Evolutionary conservation across 2,888 invertebrate species (phyloP).

Genomic region (Alentia gelatinosa): DNA sequence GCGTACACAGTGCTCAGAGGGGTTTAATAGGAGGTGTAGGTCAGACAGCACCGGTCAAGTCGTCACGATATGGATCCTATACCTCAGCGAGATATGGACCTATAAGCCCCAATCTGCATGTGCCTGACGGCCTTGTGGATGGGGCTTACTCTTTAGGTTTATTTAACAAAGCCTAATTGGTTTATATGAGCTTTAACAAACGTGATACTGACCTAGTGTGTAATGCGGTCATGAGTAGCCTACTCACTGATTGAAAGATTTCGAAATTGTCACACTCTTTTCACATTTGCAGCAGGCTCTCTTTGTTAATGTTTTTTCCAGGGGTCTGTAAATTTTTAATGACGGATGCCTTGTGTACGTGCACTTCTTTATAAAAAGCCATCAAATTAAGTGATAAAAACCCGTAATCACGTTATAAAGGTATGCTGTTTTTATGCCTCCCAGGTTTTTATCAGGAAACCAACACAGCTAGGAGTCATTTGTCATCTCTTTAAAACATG

Average conservation of each 20-base stretch:
- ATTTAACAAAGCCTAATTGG: no score
- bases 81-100: no score
- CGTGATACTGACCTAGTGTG: neutral
- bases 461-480: neutral
- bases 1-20: no score
- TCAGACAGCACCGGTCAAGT: no score
- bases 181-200: no score
- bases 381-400: slow-evolving; percentile 20
- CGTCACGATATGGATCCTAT: no score
- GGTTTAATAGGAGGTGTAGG: no score
- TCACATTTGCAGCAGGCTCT: neutral
- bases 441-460: neutral
- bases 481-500: neutral
- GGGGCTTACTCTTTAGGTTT: no score
- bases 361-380: neutral
- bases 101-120: no score
- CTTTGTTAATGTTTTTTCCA: neutral
- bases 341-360: slow-evolving; percentile 11
- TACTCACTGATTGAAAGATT: neutral
- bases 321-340: neutral
- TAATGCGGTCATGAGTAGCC: neutral
- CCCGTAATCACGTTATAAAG: neutral
- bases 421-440: neutral
- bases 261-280: neutral
- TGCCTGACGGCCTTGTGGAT: no score